A percentile compares a stretch with the other conserved stretches of the same genome.
These are phyloP conservation scores for Drosophila putrida DNA, from an alignment of 2,888 invertebrate genomes.

Conservation along the genomic window DNA sequence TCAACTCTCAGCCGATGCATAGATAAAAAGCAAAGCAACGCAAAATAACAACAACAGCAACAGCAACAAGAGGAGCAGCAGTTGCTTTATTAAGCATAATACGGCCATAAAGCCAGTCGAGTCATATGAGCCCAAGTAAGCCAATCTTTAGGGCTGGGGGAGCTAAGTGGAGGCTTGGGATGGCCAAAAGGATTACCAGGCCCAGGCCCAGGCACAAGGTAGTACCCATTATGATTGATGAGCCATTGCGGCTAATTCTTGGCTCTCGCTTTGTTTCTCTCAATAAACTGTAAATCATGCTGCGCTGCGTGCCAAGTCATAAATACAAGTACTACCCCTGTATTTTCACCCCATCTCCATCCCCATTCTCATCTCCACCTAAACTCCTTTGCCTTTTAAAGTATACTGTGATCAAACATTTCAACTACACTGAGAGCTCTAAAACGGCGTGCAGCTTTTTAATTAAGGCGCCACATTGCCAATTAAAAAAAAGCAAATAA, in stretches of 20 bases:
- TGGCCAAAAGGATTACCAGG: conserved; percentile 52
- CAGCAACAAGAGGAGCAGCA: conserved; percentile 39
- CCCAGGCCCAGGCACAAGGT: conserved; percentile 33
- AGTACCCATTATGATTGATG: conserved; percentile 66
- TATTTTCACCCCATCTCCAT: conserved; percentile 10
- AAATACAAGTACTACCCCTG: conserved; percentile 63
- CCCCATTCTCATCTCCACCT: neutral
- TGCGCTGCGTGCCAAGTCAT: conserved; percentile 77
- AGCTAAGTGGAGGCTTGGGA: neutral
- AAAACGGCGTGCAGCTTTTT: conserved; percentile 71
- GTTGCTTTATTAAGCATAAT: conserved; percentile 78
- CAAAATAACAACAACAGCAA: conserved; percentile 19
- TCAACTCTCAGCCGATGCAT: conserved; percentile 53
- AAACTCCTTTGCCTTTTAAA: neutral
- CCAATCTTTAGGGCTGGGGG: neutral
- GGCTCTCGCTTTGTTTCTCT: conserved; percentile 74
- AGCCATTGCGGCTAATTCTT: conserved; percentile 79
- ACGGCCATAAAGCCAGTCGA: conserved; percentile 74
- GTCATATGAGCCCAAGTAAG: conserved; percentile 45
- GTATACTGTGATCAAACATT: conserved; percentile 22
- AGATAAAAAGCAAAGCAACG: conserved; percentile 44
- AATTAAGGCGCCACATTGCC: conserved; percentile 70
- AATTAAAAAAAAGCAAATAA: conserved; percentile 23
- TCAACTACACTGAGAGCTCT: conserved; percentile 35
- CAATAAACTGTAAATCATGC: conserved; percentile 78